A percentile compares a stretch with the other conserved stretches of the same genome.
phyloP scores from a whole-genome alignment of 2,113 vertebrate species.

The mouse (Mus musculus) region DNA sequence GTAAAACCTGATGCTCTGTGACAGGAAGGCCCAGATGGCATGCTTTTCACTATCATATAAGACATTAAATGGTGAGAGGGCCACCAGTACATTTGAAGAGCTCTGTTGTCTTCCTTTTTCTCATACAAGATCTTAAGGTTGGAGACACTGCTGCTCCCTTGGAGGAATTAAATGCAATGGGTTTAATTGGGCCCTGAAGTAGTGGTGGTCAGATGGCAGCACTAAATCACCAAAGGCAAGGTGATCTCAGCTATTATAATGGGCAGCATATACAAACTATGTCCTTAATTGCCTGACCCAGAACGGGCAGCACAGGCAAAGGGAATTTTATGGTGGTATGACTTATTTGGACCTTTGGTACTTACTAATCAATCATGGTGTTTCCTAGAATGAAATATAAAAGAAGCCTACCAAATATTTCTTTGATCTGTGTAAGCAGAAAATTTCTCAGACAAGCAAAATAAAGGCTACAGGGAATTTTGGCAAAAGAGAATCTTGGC shows the following conservation, averaged over 20 bases:
- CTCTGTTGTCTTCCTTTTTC: not conserved
- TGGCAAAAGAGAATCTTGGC: not conserved
- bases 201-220: not conserved
- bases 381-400: not conserved
- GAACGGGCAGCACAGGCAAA: not conserved
- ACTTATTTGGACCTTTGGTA: not conserved
- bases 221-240: not conserved
- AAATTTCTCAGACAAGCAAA: not conserved
- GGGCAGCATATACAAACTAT: not conserved
- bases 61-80: not conserved
- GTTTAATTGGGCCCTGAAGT: not conserved
- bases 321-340: not conserved
- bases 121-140: not conserved
- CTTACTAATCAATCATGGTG: not conserved
- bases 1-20: not conserved
- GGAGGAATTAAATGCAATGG: not conserved
- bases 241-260: not conserved
- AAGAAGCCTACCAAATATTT: not conserved
- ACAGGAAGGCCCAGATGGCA: not conserved
- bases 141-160: not conserved
- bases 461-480: not conserved
- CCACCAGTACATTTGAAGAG: not conserved
- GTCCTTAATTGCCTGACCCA: not conserved
- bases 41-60: not conserved
- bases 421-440: not conserved